Evolutionary conservation across 2,888 invertebrate genomes (phyloP).

Genomic region (Crioceris asparagi): DNA sequence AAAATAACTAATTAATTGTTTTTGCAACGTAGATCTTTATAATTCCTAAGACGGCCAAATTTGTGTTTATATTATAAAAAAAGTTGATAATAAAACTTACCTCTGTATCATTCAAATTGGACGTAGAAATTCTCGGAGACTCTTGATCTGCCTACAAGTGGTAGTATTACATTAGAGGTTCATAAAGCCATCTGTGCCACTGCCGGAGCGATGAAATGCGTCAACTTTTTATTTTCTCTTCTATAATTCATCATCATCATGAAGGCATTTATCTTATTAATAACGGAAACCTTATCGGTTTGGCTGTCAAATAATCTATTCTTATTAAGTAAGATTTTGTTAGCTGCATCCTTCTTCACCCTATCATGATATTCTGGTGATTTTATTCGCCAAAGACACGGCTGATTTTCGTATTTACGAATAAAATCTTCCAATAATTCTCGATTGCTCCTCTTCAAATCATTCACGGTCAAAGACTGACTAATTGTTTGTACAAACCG

Average conservation of each 20-base stretch:
- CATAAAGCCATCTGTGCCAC: too few species aligned
- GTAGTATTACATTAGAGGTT: too few species aligned
- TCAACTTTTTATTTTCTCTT: conserved; percentile 3
- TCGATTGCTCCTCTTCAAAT: too few species aligned
- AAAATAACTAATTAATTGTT: not conserved
- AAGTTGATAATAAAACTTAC: too few species aligned
- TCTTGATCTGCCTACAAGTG: not conserved
- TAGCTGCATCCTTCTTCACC: conserved; percentile 3
- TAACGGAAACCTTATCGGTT: conserved; percentile 1
- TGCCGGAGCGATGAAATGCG: not conserved
- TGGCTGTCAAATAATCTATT: conserved; percentile 1
- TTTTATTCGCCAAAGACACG: conserved; percentile 5
- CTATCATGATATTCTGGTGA: conserved; percentile 1
- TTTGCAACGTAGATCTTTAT: not conserved
- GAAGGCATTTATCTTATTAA: conserved; percentile 1
- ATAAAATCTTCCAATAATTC: conserved; percentile 4
- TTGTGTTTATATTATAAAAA: too few species aligned
- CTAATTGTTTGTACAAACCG: too few species aligned
- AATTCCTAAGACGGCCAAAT: too few species aligned
- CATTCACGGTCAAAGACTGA: too few species aligned
- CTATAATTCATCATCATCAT: conserved; percentile 1
- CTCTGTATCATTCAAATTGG: not conserved
- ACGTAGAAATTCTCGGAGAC: not conserved
- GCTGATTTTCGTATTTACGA: conserved; percentile 1
- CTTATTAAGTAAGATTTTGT: conserved; percentile 1